Conservation (phyloP, 2,113 vertebrate genomes). For the Rhipidura dahli region DNA sequence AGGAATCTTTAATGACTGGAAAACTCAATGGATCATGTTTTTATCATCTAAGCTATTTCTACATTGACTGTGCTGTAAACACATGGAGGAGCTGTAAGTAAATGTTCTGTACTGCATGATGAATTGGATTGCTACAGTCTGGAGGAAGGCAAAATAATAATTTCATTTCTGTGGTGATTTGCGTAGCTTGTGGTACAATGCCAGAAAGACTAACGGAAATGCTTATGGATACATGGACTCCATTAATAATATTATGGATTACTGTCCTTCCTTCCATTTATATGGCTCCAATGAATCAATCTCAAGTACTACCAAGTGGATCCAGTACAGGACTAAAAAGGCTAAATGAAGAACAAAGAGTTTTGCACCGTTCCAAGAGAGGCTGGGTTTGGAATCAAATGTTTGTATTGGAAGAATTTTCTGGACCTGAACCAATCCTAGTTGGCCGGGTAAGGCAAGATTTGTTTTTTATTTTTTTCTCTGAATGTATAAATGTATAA, state of each 20-base stretch:
- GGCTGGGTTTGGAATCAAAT: conserved; percentile 99
- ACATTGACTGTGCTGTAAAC: conserved; percentile 75
- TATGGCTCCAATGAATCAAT: conserved; percentile 80
- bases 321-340: conserved; percentile 77
- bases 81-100: conserved; percentile 82
- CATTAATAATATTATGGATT: conserved; percentile 96
- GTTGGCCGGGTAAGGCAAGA: conserved; percentile 95
- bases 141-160: conserved; percentile 86
- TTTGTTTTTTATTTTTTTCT: neutral
- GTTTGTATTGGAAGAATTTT: conserved; percentile 99
- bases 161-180: conserved; percentile 81
- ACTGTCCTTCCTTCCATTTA: conserved; percentile 84
- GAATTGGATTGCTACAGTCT: conserved; percentile 82
- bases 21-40: conserved; percentile 78
- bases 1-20: conserved; percentile 78
- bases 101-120: conserved; percentile 80
- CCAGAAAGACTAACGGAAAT: conserved; percentile 85
- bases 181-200: conserved; percentile 84
- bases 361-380: conserved; percentile 95
- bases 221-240: conserved; percentile 89
- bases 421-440: conserved; percentile 98
- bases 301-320: conserved; percentile 81
- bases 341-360: conserved; percentile 86
- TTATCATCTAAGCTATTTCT: conserved; percentile 69
- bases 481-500: neutral